Evolutionary conservation across 1,140 invertebrate species (phyloP), one percentile per base, ranked within the genome.

Genomic region (Atta texana): DNA sequence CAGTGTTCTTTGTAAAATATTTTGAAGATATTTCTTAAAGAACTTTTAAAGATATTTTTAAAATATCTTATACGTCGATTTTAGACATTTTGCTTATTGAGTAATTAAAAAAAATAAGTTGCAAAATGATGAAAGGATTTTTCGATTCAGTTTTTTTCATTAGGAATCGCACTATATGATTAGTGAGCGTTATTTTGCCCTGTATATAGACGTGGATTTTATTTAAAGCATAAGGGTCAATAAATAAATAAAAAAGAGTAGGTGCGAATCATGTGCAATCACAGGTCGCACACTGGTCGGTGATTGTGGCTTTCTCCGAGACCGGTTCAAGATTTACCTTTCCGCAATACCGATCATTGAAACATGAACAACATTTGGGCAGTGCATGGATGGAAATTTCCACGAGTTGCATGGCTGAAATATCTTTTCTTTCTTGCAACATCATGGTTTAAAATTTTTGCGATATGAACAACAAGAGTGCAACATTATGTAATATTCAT

Each of bases 321-420:
- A 84, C 80, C 80, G 69, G 80, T 84, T 75, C n/a, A 5, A 21
- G n/a, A 28, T 84, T 61, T 75, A 61, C 24, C 24, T 51, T 61
- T 10, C 57, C 24, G 39, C 24, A 74, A 72, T 59, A 3, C 7
- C 16, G 53, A 72, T 74, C n/a, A 44, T 44, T 24, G n/a, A 61
- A 72, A 49, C 24, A 7, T 69, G 21, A 76, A 81, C 55, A 75
- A 57, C 57, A 10, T 75, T 63, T 75, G 39, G 55, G 51, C 64
- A 53, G 1, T 44, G 74, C 7, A 7, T 6, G 49, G 31, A 55
- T 81, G 66, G 69, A 84, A 84, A 61, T 61, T 84, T 82, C 68
- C 69, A 59, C 18, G 8, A 39, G 3, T 39, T 49, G 24, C 12
- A 66, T 24, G 12, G 1, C 5, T 16, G 18, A 0, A 66, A 66